Base-by-base conservation (phyloP, 2,113 vertebrate species). In the Ailurus styani region DNA sequence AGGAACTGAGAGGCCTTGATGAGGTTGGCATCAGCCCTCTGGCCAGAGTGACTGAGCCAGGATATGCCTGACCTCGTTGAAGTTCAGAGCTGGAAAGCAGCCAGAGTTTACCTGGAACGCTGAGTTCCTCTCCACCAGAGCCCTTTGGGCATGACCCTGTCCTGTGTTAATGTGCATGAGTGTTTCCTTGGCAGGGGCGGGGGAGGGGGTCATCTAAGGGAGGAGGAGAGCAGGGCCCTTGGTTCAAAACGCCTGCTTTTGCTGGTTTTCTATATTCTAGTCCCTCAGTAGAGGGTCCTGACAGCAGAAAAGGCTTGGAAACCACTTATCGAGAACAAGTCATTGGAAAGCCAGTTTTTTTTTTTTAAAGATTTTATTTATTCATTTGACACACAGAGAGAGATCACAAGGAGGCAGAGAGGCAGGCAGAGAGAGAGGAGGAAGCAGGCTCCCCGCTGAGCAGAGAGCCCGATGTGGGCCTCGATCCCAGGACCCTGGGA, bases 301-400 rank as follows among this genome's bases (percentile, higher is more conserved):
- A 70, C 54, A 52, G 83, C 6, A 50, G 91, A 70, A 91, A 75
- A 73, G 45, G 47, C 54, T 29, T 75, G 54, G 79, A 91, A 81
- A 75, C 3, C 15, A 85, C n/a, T 42, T 64, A 75, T 25, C 55
- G 77, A 90, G 42, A 92, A n/a, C 37, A 89, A 81, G 87, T 40
- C 47, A 54, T 57, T 57, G 40, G 62, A 60, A 75, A 86, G n/a
- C 42, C 84, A 40, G 78, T 77, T 90, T 89, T 62, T 88, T 47
- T 47, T 47, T 47, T 47, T 47, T 47, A 47, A 47, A 47, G 45
- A 47, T 47, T 47, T 47, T 47, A 47, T 47, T 47, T 47, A 47
- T 47, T n/a, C n/a, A n/a, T n/a, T n/a, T n/a, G n/a, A n/a, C n/a
- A n/a, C n/a, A n/a, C n/a, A n/a, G n/a, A n/a, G n/a, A n/a, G n/a